These are phyloP conservation scores for Pharmacophagus antenor DNA, from an alignment of 2,888 invertebrate genomes.

Conservation along the genomic window DNA sequence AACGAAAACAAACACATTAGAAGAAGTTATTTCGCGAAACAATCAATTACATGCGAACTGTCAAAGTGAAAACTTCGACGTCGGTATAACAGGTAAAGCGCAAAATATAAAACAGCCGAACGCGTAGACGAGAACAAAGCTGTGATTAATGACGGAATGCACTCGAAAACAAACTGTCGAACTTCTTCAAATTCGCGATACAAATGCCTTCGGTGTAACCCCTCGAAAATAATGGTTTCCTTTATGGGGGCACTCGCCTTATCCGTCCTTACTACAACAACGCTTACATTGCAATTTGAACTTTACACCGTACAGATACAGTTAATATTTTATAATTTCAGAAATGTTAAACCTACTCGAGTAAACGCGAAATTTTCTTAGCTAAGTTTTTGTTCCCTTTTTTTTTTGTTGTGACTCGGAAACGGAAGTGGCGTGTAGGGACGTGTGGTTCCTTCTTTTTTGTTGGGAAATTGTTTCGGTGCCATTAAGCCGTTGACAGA, in stretches of 20 bases:
- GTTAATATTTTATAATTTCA: slow-evolving; percentile 33
- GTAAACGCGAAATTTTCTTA: slow-evolving; percentile 64
- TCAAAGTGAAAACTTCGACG: slow-evolving; percentile 59
- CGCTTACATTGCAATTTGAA: slow-evolving; percentile 34
- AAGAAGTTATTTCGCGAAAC: slow-evolving; percentile 48
- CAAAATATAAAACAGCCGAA: slow-evolving; percentile 61
- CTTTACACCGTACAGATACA: slow-evolving; percentile 33
- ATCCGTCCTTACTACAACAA: slow-evolving; percentile 44
- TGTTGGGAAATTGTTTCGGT: slow-evolving; percentile 79
- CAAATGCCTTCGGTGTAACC: slow-evolving; percentile 75
- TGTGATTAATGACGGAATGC: slow-evolving; percentile 80
- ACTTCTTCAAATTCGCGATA: slow-evolving; percentile 79
- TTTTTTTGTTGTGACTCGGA: slow-evolving; percentile 67
- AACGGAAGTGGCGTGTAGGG: slow-evolving; percentile 72
- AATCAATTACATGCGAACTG: slow-evolving; percentile 75
- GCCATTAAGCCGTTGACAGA: slow-evolving; percentile 80
- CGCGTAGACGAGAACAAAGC: slow-evolving; percentile 67
- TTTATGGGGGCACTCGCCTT: slow-evolving; percentile 45
- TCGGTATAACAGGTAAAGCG: slow-evolving; percentile 70
- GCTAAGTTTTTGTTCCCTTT: slow-evolving; percentile 64
- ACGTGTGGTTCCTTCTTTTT: slow-evolving; percentile 77
- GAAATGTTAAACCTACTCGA: slow-evolving; percentile 51
- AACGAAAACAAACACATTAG: neutral
- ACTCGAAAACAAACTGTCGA: slow-evolving; percentile 81
- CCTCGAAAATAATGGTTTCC: slow-evolving; percentile 80